Percentiles rank a stretch among this genome's conserved stretches.
Evolutionary conservation across 2,113 vertebrate species (phyloP).

Genomic region (Calidris pugnax): DNA sequence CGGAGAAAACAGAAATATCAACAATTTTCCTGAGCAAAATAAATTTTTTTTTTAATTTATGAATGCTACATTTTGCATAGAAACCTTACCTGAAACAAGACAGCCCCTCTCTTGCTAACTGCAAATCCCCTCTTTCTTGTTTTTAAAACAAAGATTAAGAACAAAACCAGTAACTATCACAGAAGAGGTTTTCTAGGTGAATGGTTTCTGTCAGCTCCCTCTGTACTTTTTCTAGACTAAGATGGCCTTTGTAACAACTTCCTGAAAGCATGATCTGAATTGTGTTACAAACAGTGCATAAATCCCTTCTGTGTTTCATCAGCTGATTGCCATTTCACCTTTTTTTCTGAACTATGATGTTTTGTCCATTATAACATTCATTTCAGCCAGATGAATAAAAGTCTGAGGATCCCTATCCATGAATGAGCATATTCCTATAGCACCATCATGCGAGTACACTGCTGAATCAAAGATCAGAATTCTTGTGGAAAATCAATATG

Average conservation of each 20-base stretch:
- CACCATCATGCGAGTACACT: background rate
- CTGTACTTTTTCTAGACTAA: background rate
- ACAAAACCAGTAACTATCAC: background rate
- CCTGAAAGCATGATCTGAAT: background rate
- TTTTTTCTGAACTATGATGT: background rate
- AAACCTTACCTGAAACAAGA: background rate
- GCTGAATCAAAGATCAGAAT: constrained; percentile 25
- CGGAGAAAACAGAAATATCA: background rate
- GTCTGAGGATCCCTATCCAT: background rate
- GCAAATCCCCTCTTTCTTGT: background rate
- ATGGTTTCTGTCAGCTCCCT: background rate
- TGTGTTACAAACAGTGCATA: background rate
- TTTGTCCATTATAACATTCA: background rate
- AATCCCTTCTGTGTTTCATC: background rate
- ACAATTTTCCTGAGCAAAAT: background rate
- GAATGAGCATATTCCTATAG: background rate
- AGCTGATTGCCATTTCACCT: background rate
- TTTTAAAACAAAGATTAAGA: background rate
- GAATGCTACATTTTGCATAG: background rate
- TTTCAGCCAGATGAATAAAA: background rate
- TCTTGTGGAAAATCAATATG: constrained; percentile 28
- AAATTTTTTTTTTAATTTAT: background rate
- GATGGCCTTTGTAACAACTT: background rate
- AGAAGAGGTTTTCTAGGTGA: background rate
- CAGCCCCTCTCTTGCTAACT: background rate